phyloP scores from a whole-genome alignment of 2,888 invertebrate species.

The Pseudococcus longispinus region DNA sequence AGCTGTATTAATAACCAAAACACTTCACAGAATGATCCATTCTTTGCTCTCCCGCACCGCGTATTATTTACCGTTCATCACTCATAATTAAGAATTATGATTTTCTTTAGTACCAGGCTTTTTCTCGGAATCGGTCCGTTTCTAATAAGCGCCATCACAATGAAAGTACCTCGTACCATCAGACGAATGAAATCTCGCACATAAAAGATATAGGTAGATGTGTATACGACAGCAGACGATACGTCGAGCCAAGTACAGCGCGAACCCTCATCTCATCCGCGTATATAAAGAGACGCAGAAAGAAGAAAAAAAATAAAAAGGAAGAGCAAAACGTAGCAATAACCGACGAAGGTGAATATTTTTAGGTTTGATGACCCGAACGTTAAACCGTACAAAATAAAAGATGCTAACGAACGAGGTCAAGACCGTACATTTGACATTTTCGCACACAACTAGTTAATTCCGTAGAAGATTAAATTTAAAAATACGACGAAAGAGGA shows the following conservation, averaged over 20 bases:
- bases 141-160: conserved; percentile 34
- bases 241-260: background rate
- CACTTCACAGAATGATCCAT: conserved; percentile 7
- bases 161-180: background rate
- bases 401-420: conserved; percentile 53
- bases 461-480: conserved; percentile 32
- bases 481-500: background rate
- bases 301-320: background rate
- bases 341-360: conserved; percentile 50
- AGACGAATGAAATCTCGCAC: background rate
- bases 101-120: background rate
- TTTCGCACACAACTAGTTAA: conserved; percentile 10
- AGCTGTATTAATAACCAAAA: conserved; percentile 28
- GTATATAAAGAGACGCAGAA: background rate
- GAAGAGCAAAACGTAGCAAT: conserved; percentile 26
- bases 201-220: background rate
- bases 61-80: conserved; percentile 33
- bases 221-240: background rate
- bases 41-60: background rate
- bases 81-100: conserved; percentile 38
- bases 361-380: conserved; percentile 51
- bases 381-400: background rate
- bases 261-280: background rate
- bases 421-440: conserved; percentile 45
- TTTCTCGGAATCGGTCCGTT: conserved; percentile 23